A percentile compares a stretch with the other conserved stretches of the same genome.
Conservation (phyloP, 2,113 vertebrate genomes). For the Plecturocebus donacophilus region DNA sequence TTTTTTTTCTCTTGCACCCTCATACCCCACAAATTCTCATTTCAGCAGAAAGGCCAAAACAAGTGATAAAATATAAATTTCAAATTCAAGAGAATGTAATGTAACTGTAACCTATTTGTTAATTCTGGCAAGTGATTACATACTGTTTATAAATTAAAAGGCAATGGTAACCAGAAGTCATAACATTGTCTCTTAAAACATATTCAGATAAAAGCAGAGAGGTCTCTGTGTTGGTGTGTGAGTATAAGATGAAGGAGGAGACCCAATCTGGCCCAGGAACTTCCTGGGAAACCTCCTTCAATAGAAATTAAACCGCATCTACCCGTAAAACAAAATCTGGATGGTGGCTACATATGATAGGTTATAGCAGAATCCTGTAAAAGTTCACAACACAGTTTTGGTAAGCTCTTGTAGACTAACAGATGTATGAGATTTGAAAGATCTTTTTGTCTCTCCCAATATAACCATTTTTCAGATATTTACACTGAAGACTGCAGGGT, state of each 20-base stretch:
- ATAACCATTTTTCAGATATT: conserved; percentile 40
- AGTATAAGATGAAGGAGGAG: not conserved
- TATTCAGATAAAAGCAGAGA: conserved; percentile 40
- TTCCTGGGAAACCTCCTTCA: not conserved
- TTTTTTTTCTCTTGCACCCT: not conserved
- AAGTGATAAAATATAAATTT: conserved; percentile 10
- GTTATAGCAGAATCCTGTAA: not conserved
- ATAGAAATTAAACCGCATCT: not conserved
- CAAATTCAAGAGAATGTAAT: conserved; percentile 19
- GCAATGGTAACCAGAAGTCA: not conserved
- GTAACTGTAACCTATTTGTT: conserved; percentile 25
- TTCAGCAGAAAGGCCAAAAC: not conserved
- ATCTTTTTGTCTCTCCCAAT: not conserved
- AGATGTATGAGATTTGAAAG: conserved; percentile 30
- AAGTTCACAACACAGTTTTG: conserved; percentile 55
- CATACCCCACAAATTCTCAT: not conserved
- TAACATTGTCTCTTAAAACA: conserved; percentile 24
- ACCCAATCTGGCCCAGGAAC: not conserved
- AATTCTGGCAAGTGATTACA: conserved; percentile 31
- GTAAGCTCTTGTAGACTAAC: not conserved
- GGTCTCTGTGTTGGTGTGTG: not conserved
- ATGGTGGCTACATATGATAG: not conserved
- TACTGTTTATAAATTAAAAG: conserved; percentile 43
- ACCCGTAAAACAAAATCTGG: conserved; percentile 15
- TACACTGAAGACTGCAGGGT: conserved; percentile 19